Base-by-base conservation (phyloP, 2,888 invertebrate species). In the Hydropsyche betteni region DNA sequence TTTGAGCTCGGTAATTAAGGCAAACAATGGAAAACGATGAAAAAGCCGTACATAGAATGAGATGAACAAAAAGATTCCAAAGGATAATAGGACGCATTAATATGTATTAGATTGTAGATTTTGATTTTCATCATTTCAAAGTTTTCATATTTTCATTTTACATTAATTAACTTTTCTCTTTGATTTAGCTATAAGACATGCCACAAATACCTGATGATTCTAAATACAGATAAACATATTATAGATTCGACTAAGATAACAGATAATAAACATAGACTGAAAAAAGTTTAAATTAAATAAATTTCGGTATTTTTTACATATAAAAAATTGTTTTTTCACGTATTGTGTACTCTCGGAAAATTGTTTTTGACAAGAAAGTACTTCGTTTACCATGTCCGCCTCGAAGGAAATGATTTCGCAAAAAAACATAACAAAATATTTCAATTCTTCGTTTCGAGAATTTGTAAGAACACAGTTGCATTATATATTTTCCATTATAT, bases 21-120 rank as follows among this genome's bases (percentile, higher is more conserved):
- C 36, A 36, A 64, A 64, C 64, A 64, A 64, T 64, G n/a, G 44
- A 64, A 64, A 12, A 4, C 55, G 8, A n/a, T 55, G 55, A 55
- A 55, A 55, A 55, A 55, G 16, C 44, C 10, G 44, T 44, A 44
- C 44, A 44, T 10, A 6, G 44, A 44, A 6, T 44, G 7, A 10
- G 44, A 44, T 44, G 44, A 44, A 44, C 44, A 44, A 44, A 44
- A 44, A 44, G 44, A 44, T 44, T 4, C 6, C 7, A 55, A n/a
- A 55, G 14, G 55, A 55, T 55, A 55, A 6, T n/a, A n/a, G 55
- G n/a, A 8, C 12, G n/a, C 55, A 16, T 55, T 55, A 55, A 55
- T 16, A 16, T 16, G 55, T 55, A 55, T 55, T 14, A 16, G 55
- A 55, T 55, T 55, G 44, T 1, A 10, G 44, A 44, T 44, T 24